Base-by-base conservation (phyloP, 2,888 invertebrate genomes). In the Stenichneumon culpator region DNA sequence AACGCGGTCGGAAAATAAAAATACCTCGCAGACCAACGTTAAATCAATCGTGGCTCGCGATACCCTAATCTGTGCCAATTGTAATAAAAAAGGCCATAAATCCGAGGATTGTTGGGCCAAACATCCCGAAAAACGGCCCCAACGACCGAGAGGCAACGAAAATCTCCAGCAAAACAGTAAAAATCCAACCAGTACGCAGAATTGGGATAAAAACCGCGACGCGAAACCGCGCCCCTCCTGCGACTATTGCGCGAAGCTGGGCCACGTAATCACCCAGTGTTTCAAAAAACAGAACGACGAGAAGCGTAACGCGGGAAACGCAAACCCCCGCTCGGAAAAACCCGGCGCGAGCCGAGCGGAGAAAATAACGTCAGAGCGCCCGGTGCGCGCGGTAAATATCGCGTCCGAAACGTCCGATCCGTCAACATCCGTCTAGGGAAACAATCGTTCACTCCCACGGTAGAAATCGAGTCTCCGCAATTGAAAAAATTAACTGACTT, bases 241-340 rank as follows among this genome's bases (percentile, higher is more conserved):
- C 28, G 19, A 19, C 1, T 68, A 69, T 25, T 74, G 63, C n/a
- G 7, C 36, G 36, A 28, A 60, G 44, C 50, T 50, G 5, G 74
- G 65, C 16, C 75, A 65, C 16, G 9, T 6, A 6, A 16, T 16
- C 2, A 9, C 65, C 0, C 1, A 19, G 11, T 77, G 67, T 16
- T 67, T 7, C 3, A 77, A 32, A 14, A 67, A 67, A 25, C 54
- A 67, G 16, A 67, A 67, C 32, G 77, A 77, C 39, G 77, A 32
- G 0, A 67, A 77, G 60, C 52, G 67, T 2, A 36, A 54, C 4
- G 6, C 65, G 67, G 67, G 54, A 77, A 77, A 67, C 77, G 77
- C 14, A 9, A 5, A 67, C 6, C 3, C 65, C 32, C 67, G 77
- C 16, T 19, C 77, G 77, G 25, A 11, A 32, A 67, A 67, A 2